Conservation (phyloP, 92 coral and sea anemone genomes). For the Ricordea florida region DNA sequence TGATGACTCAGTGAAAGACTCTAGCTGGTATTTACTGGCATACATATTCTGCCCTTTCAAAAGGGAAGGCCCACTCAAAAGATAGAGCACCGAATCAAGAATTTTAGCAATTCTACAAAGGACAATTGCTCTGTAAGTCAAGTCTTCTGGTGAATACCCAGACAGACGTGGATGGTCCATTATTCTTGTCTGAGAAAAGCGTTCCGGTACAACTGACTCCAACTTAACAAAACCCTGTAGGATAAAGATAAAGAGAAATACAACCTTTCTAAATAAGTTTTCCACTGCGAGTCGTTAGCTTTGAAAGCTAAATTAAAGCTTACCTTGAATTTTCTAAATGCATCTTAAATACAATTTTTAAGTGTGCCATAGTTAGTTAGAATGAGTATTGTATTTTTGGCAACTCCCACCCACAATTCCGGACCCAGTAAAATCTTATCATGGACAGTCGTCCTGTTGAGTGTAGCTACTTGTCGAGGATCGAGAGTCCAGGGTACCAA, state of each 20-base stretch:
- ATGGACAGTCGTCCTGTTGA: no score
- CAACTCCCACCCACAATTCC: no score
- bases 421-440: no score
- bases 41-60: slow-evolving; percentile 54
- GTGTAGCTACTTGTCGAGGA: no score
- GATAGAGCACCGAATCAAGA: slow-evolving; percentile 81
- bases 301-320: no score
- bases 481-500: no score
- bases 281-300: no score
- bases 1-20: slow-evolving; percentile 78
- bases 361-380: no score
- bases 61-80: slow-evolving; percentile 84
- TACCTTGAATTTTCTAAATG: no score
- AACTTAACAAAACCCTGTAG: slow-evolving; percentile 86
- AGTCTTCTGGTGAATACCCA: slow-evolving; percentile 65
- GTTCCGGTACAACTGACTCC: slow-evolving; percentile 69
- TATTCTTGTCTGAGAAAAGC: slow-evolving; percentile 63
- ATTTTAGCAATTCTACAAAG: slow-evolving; percentile 87
- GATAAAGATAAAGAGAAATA: neutral
- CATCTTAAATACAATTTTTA: no score
- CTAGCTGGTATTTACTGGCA: slow-evolving; percentile 57
- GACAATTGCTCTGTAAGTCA: slow-evolving; percentile 82
- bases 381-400: no score
- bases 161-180: slow-evolving; percentile 68
- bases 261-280: neutral